Percentiles rank a stretch among this genome's conserved stretches.
Evolutionary conservation across 2,888 invertebrate species (phyloP).

Genomic region (Empis livida): DNA sequence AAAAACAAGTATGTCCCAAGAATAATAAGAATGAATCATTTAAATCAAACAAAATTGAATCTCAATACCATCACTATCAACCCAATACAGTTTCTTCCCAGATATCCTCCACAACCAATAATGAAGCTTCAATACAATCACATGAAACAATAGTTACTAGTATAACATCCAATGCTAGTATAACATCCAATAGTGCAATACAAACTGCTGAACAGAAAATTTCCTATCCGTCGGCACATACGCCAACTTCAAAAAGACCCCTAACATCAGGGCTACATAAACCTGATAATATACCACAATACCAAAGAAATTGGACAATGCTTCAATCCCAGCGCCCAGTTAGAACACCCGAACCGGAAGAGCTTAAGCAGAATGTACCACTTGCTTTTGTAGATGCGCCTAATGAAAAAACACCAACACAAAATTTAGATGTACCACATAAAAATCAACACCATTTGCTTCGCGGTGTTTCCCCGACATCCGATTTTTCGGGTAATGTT

Average conservation of each 20-base stretch:
- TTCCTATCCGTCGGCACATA: conserved; percentile 31
- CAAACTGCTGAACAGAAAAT: conserved; percentile 32
- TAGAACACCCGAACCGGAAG: conserved; percentile 43
- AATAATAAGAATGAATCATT: background rate
- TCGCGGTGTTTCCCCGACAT: conserved; percentile 6
- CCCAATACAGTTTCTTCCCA: background rate
- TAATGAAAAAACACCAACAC: conserved; percentile 15
- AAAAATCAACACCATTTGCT: conserved; percentile 3
- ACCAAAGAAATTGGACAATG: conserved; percentile 49
- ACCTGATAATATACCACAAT: conserved; percentile 49
- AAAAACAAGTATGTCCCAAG: background rate
- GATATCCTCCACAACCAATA: conserved; percentile 18
- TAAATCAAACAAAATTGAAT: background rate
- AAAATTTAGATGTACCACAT: conserved; percentile 9
- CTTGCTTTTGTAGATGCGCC: conserved; percentile 32
- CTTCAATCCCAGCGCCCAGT: conserved; percentile 44
- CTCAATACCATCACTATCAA: background rate
- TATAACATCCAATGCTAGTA: too few species aligned
- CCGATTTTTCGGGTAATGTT: conserved; percentile 3
- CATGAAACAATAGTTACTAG: background rate
- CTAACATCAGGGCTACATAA: conserved; percentile 44
- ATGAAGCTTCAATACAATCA: background rate
- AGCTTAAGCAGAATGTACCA: conserved; percentile 37
- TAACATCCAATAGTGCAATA: conserved; percentile 23
- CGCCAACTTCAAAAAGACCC: conserved; percentile 22